Evolutionary conservation across 2,113 vertebrate species (phyloP), one percentile per base, ranked within the genome.

Genomic region (Catharus fuscescens): DNA sequence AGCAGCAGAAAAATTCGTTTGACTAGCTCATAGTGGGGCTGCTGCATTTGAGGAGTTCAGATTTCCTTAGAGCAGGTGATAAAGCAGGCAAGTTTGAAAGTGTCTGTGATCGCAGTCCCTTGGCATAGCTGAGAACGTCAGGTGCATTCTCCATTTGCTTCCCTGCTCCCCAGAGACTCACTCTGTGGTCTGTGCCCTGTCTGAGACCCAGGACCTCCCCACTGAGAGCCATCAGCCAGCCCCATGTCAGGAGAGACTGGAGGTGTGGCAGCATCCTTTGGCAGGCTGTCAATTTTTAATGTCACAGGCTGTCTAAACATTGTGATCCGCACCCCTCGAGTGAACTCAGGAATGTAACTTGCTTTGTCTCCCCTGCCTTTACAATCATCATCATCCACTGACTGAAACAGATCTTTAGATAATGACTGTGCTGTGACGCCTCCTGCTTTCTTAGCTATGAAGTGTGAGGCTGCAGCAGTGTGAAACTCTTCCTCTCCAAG

Each of bases 51-150:
- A 64, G 47, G 19, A 42, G n/a, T 32, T 76, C 31, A 34, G 47
- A 32, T 86, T 78, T 86, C 64, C 60, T 80, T 42, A 54, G 47
- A 78, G 42, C n/a, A 42, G 44, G 6, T 19, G 38, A 78, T 62
- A 73, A 62, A 86, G 71, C 45, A 86, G 62, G 38, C 60, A 71
- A 92, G 14, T 20, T 79, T 52, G n/a, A 17, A 66, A 90, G 7
- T 3, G 7, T 24, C n/a, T 21, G 12, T 52, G 31, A 52, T 31
- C 0, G 0, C 31, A 34, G 18, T 32, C 29, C 44, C 24, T n/a
- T 2, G 1, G 45, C 29, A 23, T 9, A 59, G 77, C 23, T 84
- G 47, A 69, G 45, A 36, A 14, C 1, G 0, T 57, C 0, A 2
- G 42, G 7, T 10, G 3, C 0, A 0, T 9, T 91, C 45, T 80